These are phyloP conservation scores for Trissolcus basalis DNA, from an alignment of 1,140 invertebrate genomes.

Conservation along the genomic window DNA sequence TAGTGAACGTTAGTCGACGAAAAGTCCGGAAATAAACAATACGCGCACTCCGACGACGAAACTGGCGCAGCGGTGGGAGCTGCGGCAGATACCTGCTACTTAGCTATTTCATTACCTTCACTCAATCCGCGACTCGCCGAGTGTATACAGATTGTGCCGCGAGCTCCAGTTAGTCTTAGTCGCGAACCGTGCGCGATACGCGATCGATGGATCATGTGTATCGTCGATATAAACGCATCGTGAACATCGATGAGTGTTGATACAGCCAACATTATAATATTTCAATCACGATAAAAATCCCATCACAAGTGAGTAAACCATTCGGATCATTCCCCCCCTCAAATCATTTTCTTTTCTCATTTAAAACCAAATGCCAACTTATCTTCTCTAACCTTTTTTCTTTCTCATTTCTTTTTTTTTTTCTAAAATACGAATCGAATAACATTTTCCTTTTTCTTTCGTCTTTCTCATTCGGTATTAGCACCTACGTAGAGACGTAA, in stretches of 20 bases:
- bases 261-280: constrained; percentile 12
- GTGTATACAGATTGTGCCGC: constrained; percentile 54
- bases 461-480: no score
- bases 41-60: constrained; percentile 47
- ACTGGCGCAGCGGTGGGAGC: constrained; percentile 54
- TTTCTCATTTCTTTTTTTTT: no score
- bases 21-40: constrained; percentile 53
- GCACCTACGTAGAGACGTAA: no score
- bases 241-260: constrained; percentile 18
- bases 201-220: constrained; percentile 50
- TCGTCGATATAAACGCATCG: constrained; percentile 26
- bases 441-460: no score
- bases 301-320: no score
- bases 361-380: no score
- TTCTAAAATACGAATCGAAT: no score
- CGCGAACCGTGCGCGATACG: constrained; percentile 40
- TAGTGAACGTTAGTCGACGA: constrained; percentile 45
- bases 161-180: constrained; percentile 41
- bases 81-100: constrained; percentile 55
- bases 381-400: no score
- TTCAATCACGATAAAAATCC: no score
- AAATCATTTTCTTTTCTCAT: no score
- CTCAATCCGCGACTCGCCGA: constrained; percentile 61
- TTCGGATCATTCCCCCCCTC: no score
- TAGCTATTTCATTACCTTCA: constrained; percentile 62